Base-by-base conservation (phyloP, 1,140 invertebrate genomes). In the Eufriesea mexicana region DNA sequence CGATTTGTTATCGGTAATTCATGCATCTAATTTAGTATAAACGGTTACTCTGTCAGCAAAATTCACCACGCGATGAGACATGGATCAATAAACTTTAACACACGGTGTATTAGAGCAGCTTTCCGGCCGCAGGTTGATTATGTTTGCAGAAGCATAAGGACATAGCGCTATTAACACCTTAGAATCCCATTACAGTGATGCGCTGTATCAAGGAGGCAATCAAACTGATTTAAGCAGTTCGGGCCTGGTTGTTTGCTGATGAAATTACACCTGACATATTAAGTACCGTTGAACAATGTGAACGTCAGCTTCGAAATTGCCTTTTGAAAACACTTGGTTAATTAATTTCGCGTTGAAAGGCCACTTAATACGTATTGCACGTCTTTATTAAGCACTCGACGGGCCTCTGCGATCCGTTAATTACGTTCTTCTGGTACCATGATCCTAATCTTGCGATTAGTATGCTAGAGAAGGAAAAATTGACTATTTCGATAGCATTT, bases 101-200 rank as follows among this genome's bases (percentile, higher is more conserved):
- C 8, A 18, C 7, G 14, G 6, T 16, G 45, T 23, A 42, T 81
- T 66, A 35, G 25, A n/a, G 4, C 23, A n/a, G 42, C 51, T 67
- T 54, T 10, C 23, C 12, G 28, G 35, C 18, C 49, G 55, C 28
- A 18, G n/a, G 75, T 9, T 77, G 81, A 83, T 83, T 83, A 83
- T 83, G 70, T 84, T 84, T 73, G 54, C 78, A 80, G 77, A 66
- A 59, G 68, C 68, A 59, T 84, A 84, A 84, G 78, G 61, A 74
- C 62, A 57, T 54, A 28, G 10, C 59, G 47, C 70, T 67, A 80
- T 80, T 74, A 74, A 79, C 78, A 66, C 83, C 78, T 84, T 80
- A 67, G 78, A 74, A 80, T 80, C 62, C 70, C 78, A 80, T 80
- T 73, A 59, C n/a, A 66, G 51, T 59, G 51, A 72, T 28, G 62